Conservation (phyloP, 2,797 vertebrate genomes). For the Phataginus tricuspis region DNA sequence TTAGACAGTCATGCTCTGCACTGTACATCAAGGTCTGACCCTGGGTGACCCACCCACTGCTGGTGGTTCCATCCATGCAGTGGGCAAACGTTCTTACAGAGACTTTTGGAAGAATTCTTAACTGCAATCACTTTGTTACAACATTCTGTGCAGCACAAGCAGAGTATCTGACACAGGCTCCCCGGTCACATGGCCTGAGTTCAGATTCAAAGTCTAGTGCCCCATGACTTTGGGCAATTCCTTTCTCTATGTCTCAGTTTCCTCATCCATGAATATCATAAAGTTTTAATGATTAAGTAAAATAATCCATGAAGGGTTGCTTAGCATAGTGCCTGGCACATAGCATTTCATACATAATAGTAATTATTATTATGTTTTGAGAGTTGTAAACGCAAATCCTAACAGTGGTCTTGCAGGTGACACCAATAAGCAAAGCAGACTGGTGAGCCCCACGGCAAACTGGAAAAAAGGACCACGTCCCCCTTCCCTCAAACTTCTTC, state of each 20-base stretch:
- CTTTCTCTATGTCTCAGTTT: background rate
- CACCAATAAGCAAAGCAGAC: background rate
- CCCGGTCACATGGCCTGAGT: background rate
- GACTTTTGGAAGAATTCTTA: background rate
- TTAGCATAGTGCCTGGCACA: background rate
- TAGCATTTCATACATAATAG: rapidly evolving
- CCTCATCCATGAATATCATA: background rate
- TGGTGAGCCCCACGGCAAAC: rapidly evolving
- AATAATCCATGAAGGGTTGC: background rate
- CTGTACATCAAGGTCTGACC: background rate
- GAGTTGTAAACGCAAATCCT: background rate
- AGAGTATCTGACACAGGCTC: rapidly evolving
- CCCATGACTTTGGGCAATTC: background rate
- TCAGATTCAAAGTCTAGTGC: background rate
- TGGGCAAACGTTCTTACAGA: background rate
- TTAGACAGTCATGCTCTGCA: background rate
- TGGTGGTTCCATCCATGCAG: background rate
- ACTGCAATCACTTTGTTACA: too few species aligned
- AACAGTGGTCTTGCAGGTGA: background rate
- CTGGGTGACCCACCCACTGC: background rate
- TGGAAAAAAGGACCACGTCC: too few species aligned
- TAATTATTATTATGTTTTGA: background rate
- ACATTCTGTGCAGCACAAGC: background rate
- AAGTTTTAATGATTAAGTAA: too few species aligned
- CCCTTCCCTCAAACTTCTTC: background rate